These are phyloP conservation scores for Nephrotoma appendiculata DNA, from an alignment of 2,888 invertebrate species.

Conservation along the genomic window DNA sequence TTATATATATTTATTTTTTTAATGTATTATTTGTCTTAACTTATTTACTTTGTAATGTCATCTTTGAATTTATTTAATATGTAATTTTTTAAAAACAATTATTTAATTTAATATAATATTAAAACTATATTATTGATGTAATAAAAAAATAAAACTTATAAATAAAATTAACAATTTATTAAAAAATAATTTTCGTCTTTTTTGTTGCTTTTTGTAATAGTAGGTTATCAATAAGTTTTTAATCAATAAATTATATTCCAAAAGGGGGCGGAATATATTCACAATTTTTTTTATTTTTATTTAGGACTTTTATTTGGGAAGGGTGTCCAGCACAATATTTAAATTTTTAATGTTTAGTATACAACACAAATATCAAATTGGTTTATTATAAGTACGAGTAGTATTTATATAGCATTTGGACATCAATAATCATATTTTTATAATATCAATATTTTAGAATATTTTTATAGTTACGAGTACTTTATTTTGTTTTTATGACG, in stretches of 20 bases:
- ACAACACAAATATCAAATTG: neutral
- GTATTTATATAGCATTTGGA: neutral
- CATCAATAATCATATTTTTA: neutral
- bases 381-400: neutral
- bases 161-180: neutral
- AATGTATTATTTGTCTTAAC: neutral
- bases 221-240: neutral
- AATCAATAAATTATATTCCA: neutral
- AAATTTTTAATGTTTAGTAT: neutral
- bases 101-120: neutral
- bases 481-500: neutral
- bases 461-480: neutral
- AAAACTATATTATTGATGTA: neutral
- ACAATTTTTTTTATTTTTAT: neutral
- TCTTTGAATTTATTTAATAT: neutral
- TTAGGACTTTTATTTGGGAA: neutral
- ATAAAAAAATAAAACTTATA: neutral
- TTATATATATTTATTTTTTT: neutral
- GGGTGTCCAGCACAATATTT: neutral
- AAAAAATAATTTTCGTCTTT: neutral
- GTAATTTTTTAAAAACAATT: neutral
- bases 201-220: neutral
- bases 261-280: neutral
- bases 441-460: neutral
- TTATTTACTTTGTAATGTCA: neutral